These are phyloP conservation scores for Myripristis jacobus DNA, from an alignment of 2,797 vertebrate genomes.

Conservation along the genomic window DNA sequence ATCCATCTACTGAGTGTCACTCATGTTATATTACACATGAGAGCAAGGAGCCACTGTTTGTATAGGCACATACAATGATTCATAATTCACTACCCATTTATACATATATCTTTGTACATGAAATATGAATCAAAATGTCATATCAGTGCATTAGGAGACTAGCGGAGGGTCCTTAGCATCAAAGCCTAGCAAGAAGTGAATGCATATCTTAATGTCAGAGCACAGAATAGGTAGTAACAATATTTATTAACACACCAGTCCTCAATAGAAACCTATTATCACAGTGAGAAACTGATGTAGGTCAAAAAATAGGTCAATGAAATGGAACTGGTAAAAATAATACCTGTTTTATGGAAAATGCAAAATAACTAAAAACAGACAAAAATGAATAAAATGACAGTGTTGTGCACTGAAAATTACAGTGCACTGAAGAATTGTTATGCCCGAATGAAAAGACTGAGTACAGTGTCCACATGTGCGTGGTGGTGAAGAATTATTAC, in stretches of 20 bases:
- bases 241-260: background rate
- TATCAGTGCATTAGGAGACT: background rate
- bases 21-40: too few species aligned
- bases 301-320: too few species aligned
- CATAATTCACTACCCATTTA: slow-evolving; percentile 3
- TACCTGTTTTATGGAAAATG: too few species aligned
- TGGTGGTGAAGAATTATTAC: background rate
- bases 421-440: background rate
- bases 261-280: too few species aligned
- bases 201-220: background rate
- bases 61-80: background rate
- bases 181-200: too few species aligned
- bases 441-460: too few species aligned
- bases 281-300: too few species aligned
- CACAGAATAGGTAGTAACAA: background rate
- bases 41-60: background rate
- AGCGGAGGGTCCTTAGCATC: background rate
- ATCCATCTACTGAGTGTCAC: too few species aligned
- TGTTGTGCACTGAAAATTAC: background rate
- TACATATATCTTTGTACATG: background rate
- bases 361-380: too few species aligned
- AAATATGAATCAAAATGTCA: slow-evolving; percentile 1
- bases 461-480: too few species aligned
- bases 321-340: too few species aligned
- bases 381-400: background rate